Conservation (phyloP, 2,888 invertebrate species). For the Octodonta nipae region DNA sequence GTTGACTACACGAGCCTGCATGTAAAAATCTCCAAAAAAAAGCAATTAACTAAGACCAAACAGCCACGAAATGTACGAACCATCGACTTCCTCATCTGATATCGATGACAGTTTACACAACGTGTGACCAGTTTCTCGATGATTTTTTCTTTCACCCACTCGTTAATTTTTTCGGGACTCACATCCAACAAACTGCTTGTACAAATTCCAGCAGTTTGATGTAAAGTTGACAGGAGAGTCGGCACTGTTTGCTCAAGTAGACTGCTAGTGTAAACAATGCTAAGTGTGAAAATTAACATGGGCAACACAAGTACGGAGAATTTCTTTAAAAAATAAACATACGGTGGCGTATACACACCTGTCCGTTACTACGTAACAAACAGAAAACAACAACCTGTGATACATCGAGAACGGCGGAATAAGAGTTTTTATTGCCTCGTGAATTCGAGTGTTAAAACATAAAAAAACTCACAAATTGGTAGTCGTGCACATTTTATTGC, state of each 20-base stretch:
- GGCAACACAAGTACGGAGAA: constrained; percentile 23
- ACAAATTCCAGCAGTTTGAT: constrained; percentile 20
- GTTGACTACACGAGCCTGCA: too few species aligned
- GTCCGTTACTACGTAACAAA: constrained; percentile 1
- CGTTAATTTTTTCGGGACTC: constrained; percentile 15
- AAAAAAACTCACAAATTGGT: constrained; percentile 10
- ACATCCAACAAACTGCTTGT: constrained; percentile 16
- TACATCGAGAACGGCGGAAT: constrained; percentile 5
- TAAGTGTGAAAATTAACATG: constrained; percentile 29
- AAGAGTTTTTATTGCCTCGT: constrained; percentile 8
- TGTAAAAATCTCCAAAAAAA: too few species aligned
- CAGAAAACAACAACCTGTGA: constrained; percentile 3
- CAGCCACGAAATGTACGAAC: too few species aligned
- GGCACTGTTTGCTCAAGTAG: constrained; percentile 19
- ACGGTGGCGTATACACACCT: constrained; percentile 17
- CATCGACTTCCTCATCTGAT: too few species aligned
- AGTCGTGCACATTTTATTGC: constrained; percentile 8
- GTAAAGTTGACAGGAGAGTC: constrained; percentile 17
- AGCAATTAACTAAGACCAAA: too few species aligned
- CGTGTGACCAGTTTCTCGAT: too few species aligned
- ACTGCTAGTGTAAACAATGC: constrained; percentile 24
- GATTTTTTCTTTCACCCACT: constrained; percentile 10
- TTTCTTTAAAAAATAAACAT: constrained; percentile 21
- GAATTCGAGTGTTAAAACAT: constrained; percentile 9
- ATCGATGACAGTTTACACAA: too few species aligned